Evolutionary conservation across 2,888 invertebrate genomes (phyloP).

Genomic region (Ornithoptera priamus): DNA sequence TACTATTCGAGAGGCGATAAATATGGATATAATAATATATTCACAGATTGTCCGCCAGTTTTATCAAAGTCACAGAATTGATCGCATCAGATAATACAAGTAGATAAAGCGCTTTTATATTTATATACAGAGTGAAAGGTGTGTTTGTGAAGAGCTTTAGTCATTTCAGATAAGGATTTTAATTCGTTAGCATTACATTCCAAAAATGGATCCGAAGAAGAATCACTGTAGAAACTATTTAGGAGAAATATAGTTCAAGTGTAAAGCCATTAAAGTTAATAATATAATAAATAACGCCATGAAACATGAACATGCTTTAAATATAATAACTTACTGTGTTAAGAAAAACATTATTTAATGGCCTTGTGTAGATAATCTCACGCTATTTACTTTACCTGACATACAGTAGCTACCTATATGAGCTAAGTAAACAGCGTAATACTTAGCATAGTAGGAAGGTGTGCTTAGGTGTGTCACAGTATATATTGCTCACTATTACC

Average conservation of each 20-base stretch:
- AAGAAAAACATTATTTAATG: not conserved
- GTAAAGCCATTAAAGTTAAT: not conserved
- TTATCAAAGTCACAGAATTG: no score
- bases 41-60: no score
- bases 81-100: no score
- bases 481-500: constrained; percentile 8
- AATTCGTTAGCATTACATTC: no score
- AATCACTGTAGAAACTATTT: no score
- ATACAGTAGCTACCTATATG: not conserved
- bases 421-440: constrained; percentile 2
- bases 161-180: no score
- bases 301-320: not conserved
- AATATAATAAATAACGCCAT: not conserved
- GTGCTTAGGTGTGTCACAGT: constrained; percentile 17
- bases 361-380: not conserved
- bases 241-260: not conserved
- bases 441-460: constrained; percentile 5
- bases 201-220: no score
- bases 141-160: no score
- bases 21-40: no score
- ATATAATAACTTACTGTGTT: not conserved
- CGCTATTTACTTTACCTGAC: not conserved
- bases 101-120: no score
- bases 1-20: no score
- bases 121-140: no score